These are phyloP conservation scores for Danaus plexippus DNA, from an alignment of 1,140 invertebrate genomes.

Conservation along the genomic window DNA sequence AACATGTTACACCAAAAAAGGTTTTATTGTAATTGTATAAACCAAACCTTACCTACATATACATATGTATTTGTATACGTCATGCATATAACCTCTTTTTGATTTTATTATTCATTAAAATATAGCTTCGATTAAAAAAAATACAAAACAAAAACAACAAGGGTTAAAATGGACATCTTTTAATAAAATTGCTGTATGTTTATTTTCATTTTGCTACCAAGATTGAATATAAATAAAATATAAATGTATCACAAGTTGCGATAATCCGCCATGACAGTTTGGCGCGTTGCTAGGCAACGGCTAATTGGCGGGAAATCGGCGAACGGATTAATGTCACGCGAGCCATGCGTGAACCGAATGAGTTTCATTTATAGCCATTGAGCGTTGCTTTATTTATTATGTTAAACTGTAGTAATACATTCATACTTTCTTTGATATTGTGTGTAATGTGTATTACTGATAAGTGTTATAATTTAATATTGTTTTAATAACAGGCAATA, in stretches of 20 bases:
- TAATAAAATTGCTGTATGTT: too few species aligned
- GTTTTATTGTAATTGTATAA: too few species aligned
- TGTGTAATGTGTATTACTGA: background rate
- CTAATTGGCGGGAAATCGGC: constrained; percentile 52
- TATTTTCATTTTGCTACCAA: constrained; percentile 5
- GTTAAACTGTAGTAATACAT: constrained; percentile 10
- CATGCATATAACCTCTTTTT: too few species aligned
- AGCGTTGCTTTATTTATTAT: constrained; percentile 21
- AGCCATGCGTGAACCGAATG: constrained; percentile 28
- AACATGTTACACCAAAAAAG: too few species aligned
- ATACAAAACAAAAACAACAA: too few species aligned
- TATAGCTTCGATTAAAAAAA: too few species aligned
- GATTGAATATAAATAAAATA: too few species aligned
- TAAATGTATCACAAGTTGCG: constrained; percentile 1
- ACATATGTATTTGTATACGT: too few species aligned
- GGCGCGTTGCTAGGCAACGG: constrained; percentile 36
- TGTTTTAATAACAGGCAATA: constrained; percentile 4
- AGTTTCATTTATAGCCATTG: constrained; percentile 20
- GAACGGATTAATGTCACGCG: constrained; percentile 34
- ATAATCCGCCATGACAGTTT: constrained; percentile 38
- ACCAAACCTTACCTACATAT: too few species aligned
- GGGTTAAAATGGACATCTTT: too few species aligned
- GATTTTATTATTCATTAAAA: too few species aligned
- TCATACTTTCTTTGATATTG: constrained; percentile 1
- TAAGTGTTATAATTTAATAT: background rate